These are phyloP conservation scores for Pseudoips prasinana DNA, from an alignment of 2,888 invertebrate species.

Conservation along the genomic window DNA sequence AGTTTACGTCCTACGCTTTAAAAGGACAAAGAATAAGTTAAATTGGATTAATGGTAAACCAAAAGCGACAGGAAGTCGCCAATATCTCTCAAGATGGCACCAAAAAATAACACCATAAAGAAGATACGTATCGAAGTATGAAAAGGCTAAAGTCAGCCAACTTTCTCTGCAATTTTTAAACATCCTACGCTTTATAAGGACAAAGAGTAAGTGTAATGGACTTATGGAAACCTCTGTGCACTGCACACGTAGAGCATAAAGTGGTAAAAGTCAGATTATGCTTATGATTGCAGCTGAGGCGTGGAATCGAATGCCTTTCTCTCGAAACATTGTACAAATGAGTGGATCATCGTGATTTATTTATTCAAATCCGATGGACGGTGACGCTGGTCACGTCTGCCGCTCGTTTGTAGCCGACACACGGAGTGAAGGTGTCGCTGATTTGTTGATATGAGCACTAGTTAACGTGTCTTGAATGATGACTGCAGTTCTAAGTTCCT, in stretches of 20 bases:
- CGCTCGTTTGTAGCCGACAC: constrained; percentile 51
- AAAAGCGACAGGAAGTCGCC: too few relatives aligned
- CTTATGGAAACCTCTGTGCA: constrained; percentile 26
- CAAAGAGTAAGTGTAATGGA: constrained; percentile 33
- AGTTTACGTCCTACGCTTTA: constrained; percentile 44
- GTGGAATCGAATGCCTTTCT: constrained; percentile 72
- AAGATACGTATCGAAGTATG: too few relatives aligned
- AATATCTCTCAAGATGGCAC: too few relatives aligned
- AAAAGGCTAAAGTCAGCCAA: too few relatives aligned
- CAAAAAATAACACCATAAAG: too few relatives aligned
- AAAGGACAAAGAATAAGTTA: constrained; percentile 53
- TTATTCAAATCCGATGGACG: constrained; percentile 68
- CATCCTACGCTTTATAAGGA: constrained; percentile 49
- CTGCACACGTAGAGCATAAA: constrained; percentile 50
- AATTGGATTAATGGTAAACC: constrained; percentile 11
- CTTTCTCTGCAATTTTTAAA: constrained; percentile 15
- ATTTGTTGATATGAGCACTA: constrained; percentile 48
- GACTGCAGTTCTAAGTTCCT: constrained; percentile 18
- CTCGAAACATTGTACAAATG: constrained; percentile 63
- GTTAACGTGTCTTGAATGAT: constrained; percentile 36
- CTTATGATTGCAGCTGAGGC: constrained; percentile 56
- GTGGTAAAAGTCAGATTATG: constrained; percentile 64
- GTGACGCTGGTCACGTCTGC: constrained; percentile 64
- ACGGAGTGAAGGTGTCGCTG: constrained; percentile 56
- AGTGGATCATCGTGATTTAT: constrained; percentile 65